Evolutionary conservation across 2,888 invertebrate species (phyloP), one percentile per base, ranked within the genome.

Genomic region (Luperina nickerlii): DNA sequence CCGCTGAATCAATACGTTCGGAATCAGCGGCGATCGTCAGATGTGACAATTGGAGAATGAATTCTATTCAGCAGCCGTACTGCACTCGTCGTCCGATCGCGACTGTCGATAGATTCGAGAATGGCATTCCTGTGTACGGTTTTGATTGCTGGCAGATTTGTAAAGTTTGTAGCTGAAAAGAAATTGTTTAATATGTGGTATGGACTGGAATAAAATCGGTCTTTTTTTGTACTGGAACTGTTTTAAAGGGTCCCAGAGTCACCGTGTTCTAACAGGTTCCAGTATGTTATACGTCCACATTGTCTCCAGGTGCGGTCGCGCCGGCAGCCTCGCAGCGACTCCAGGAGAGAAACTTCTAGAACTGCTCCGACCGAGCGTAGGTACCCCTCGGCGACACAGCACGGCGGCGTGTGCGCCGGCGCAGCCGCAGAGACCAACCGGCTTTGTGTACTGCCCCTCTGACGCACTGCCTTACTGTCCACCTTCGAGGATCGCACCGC

Each of bases 291-390:
- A 76, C 7, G 7, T 13, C 18, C 15, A 13, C 0, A 9, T 75
- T 72, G 3, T 45, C 3, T 2, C 0, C 90, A 96, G 97, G 82
- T 96, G 96, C 86, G 97, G 96, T 66, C 96, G 97, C 86, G 97
- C 97, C 77, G 96, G 96, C 90, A 96, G 96, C 90, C 91, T 97
- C 76, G 97, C 97, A 78, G 96, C 96, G 83, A 96, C 96, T 80
- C 96, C 97, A 83, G 96, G 97, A 87, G 97, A 97, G 94, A 96
- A 97, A 88, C 96, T 97, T 82, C 95, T 97, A 91, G 97, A 97
- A 89, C 94, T 97, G 85, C 95, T 97, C 85, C 95, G 97, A 83
- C 97, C 97, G 67, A 96, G 94, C 87, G 88, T 89, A 3, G 96
- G 95, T 62, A 94, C 96, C 0, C 96, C 96, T n/a, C 95, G 97